Conservation (phyloP, 2,113 vertebrate genomes). For the Blennius ocellaris region DNA sequence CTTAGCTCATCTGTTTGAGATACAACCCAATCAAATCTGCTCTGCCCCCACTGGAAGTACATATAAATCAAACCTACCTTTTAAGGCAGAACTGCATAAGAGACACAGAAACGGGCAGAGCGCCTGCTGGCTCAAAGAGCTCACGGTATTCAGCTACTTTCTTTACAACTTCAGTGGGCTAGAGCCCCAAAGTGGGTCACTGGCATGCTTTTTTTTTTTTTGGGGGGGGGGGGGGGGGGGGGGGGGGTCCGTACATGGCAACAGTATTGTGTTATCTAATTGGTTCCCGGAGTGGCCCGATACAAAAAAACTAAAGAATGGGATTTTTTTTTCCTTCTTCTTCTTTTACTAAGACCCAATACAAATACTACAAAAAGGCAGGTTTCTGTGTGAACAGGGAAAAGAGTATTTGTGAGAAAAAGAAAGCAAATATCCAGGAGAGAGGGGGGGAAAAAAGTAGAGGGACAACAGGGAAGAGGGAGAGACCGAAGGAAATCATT, state of each 20-base stretch:
- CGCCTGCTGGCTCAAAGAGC: slow-evolving; percentile 19
- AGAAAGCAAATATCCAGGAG: slow-evolving; percentile 13
- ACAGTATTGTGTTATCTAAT: slow-evolving; percentile 28
- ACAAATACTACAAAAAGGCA: slow-evolving; percentile 1
- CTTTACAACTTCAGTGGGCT: slow-evolving; percentile 10
- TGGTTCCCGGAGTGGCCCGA: slow-evolving; percentile 31
- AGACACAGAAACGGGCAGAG: slow-evolving; percentile 18
- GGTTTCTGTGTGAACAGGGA: neutral
- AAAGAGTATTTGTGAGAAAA: slow-evolving; percentile 10
- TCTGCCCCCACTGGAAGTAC: slow-evolving; percentile 51
- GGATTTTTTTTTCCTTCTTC: too few species aligned
- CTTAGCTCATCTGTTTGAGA: slow-evolving; percentile 54
- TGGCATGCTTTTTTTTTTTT: neutral
- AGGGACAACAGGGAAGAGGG: neutral
- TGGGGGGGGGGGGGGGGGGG: too few species aligned
- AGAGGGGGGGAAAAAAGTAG: slow-evolving; percentile 8
- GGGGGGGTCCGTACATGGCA: slow-evolving; percentile 11
- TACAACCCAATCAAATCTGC: slow-evolving; percentile 64
- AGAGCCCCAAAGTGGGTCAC: slow-evolving; percentile 25
- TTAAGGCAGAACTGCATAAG: slow-evolving; percentile 58
- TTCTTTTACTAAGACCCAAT: neutral
- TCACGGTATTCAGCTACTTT: slow-evolving; percentile 10
- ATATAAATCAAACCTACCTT: slow-evolving; percentile 71
- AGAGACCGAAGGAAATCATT: slow-evolving; percentile 22
- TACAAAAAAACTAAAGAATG: slow-evolving; percentile 33